phyloP scores from a whole-genome alignment of 2,797 vertebrate species.

The Anguilla megastoma region DNA sequence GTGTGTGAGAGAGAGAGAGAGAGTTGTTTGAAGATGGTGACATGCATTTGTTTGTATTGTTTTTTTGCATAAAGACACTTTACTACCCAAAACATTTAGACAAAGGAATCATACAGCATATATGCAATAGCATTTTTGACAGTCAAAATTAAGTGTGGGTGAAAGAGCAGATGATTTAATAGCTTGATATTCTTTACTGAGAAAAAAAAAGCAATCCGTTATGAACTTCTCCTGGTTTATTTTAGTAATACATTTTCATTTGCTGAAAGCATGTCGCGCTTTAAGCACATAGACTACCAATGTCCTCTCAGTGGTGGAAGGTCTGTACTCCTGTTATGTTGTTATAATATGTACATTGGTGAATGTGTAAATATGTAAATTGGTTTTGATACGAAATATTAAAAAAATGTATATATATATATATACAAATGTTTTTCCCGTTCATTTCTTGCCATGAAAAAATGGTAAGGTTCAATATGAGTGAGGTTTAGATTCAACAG shows the following conservation, averaged over 20 bases:
- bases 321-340: background rate
- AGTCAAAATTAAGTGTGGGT: background rate
- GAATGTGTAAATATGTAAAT: conserved; percentile 26
- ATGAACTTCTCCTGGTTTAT: background rate
- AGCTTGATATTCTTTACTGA: background rate
- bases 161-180: background rate
- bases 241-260: background rate
- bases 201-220: background rate
- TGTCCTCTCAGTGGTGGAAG: background rate
- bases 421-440: background rate
- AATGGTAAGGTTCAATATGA: background rate
- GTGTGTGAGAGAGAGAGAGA: conserved; percentile 9
- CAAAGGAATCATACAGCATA: background rate
- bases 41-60: background rate
- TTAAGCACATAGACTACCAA: background rate
- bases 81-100: background rate
- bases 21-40: background rate
- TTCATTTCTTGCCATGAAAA: background rate
- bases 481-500: too few relatives aligned
- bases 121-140: background rate
- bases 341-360: background rate
- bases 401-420: background rate
- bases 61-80: background rate
- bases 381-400: background rate
- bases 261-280: background rate